A percentile compares a stretch with the other conserved stretches of the same genome.
phyloP scores from a whole-genome alignment of 2,113 vertebrate genomes.

The Papio anubis region DNA sequence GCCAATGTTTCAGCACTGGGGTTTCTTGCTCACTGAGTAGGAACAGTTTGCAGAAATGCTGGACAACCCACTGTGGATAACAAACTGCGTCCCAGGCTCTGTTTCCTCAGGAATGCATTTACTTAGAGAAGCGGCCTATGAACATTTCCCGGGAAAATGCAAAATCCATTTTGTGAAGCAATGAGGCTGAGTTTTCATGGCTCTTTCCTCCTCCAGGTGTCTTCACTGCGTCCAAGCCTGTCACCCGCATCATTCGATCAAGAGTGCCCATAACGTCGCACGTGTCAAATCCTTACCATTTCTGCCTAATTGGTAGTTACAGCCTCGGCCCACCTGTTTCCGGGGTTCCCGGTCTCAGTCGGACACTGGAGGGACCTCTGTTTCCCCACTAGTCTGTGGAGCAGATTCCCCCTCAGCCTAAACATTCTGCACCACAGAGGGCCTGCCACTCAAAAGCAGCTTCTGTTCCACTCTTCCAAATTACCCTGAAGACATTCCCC shows the following conservation, averaged over 20 bases:
- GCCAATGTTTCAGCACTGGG: background rate
- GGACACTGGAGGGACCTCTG: background rate
- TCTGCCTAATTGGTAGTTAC: background rate
- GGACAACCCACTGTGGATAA: background rate
- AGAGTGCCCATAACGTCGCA: background rate
- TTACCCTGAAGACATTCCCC: background rate
- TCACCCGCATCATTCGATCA: slow-evolving; percentile 22
- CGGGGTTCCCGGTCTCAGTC: background rate
- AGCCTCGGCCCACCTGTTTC: no score
- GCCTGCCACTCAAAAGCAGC: background rate
- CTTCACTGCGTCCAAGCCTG: background rate
- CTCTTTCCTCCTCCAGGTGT: background rate
- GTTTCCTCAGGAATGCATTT: slow-evolving; percentile 9
- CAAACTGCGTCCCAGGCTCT: background rate
- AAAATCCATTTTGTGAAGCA: slow-evolving; percentile 1
- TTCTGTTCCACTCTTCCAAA: background rate
- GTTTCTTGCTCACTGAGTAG: background rate
- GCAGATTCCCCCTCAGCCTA: no score
- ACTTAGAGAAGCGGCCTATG: background rate
- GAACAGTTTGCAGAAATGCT: background rate
- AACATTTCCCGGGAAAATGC: slow-evolving; percentile 11
- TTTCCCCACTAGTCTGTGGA: no score
- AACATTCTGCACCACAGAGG: background rate
- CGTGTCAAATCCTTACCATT: background rate
- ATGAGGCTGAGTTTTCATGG: background rate